These are phyloP conservation scores for Atopsyche davidsoni DNA, from an alignment of 1,140 invertebrate genomes.

Conservation along the genomic window DNA sequence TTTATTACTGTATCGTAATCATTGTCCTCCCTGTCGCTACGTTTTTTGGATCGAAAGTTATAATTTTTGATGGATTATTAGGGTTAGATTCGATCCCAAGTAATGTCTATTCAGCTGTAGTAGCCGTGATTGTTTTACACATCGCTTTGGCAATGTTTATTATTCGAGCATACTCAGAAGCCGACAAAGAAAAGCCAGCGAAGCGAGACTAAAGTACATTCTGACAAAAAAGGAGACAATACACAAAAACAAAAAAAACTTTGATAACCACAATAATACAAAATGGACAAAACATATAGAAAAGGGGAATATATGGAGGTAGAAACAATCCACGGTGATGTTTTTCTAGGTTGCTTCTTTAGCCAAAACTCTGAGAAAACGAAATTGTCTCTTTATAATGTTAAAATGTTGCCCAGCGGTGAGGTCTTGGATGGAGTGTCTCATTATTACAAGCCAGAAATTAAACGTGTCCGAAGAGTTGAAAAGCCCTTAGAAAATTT, in stretches of 20 bases:
- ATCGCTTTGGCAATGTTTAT: conserved; percentile 69
- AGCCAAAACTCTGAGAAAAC: conserved; percentile 42
- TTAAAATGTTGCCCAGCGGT: conserved; percentile 37
- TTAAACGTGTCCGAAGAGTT: conserved; percentile 39
- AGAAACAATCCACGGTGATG: conserved; percentile 40
- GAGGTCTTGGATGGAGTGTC: conserved; percentile 36
- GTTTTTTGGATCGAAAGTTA: conserved; percentile 53
- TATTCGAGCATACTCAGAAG: conserved; percentile 63
- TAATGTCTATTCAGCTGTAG: conserved; percentile 68
- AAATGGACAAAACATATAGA: conserved; percentile 43
- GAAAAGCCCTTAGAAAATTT: conserved; percentile 33
- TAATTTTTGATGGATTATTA: conserved; percentile 53
- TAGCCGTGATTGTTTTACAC: conserved; percentile 65
- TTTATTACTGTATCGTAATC: conserved; percentile 58
- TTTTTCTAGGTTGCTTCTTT: conserved; percentile 42
- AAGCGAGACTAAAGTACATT: conserved; percentile 40
- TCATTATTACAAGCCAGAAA: conserved; percentile 42
- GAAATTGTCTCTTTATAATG: conserved; percentile 42
- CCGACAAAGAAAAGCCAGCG: conserved; percentile 35
- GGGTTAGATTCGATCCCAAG: conserved; percentile 53
- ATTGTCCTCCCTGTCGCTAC: conserved; percentile 55
- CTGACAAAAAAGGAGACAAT: background rate
- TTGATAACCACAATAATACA: background rate
- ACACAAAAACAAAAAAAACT: background rate
- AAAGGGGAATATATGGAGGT: conserved; percentile 46